Base-by-base conservation (phyloP, 1,140 invertebrate species). In the Ridgeia piscesae region DNA sequence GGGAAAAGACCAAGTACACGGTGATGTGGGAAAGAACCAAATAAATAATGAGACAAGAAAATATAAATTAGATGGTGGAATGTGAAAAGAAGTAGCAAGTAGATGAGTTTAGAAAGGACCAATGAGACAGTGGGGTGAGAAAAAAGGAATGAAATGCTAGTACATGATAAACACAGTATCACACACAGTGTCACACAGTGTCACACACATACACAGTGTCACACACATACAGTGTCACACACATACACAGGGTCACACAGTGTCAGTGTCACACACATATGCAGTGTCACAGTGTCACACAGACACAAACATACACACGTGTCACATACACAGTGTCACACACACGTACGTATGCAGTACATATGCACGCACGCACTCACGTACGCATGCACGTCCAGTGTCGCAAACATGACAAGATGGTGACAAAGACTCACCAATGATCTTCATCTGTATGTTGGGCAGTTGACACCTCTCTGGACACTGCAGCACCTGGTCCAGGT, bases 401-500 rank as follows among this genome's bases (percentile, higher is more conserved):
- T 50, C 48, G 48, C 48, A 50, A 50, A 8, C 48, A 50, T 4
- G 27, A 77, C 27, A 42, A 42, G 42, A 42, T 42, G 42, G 42
- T 77, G 11, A 21, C 58, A 0, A 77, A 77, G 14, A 92, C 94
- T 93, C 93, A 95, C 95, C 95, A 89, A 95, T 94, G 35, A 95
- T 94, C 92, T 95, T 95, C 27, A 98, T 97, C 94, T 97, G 96
- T 77, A 97, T 96, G 93, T 97, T 97, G 31, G 97, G 97, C 88
- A 98, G 95, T 14, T 96, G 96, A 35, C 97, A 96, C 33, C 98
- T 96, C 91, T 96, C 93, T 95, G 92, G 34, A 91, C 96, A 95
- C 95, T 96, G 96, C 88, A 97, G 96, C n/a, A 98, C 96, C 35
- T 96, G 96, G 42, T 95, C 95, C 93, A 97, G 97, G 96, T 98